Evolutionary conservation across 2,888 invertebrate genomes (phyloP).

Genomic region (Shargacucullia verbasci): DNA sequence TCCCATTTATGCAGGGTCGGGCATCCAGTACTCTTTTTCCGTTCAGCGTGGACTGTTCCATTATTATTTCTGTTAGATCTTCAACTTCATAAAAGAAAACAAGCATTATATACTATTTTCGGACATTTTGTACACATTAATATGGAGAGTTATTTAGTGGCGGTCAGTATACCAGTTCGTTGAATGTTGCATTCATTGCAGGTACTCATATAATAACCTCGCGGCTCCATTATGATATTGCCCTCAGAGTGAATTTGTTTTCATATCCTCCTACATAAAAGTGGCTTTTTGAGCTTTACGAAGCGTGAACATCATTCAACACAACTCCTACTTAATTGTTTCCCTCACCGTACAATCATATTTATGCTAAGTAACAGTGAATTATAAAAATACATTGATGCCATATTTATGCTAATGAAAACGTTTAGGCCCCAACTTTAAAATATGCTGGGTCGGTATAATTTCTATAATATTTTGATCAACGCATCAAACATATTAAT

Average conservation of each 20-base stretch:
- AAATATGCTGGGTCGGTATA: background rate
- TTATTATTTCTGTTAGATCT: no score
- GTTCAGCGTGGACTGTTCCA: no score
- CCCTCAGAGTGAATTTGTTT: conserved; percentile 85
- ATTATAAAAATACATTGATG: conserved; percentile 8
- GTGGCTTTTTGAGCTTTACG: conserved; percentile 73
- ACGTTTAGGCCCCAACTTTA: background rate
- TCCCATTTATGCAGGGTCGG: no score
- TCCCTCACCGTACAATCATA: conserved; percentile 45
- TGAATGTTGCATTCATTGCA: conserved; percentile 41
- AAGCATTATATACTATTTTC: no score
- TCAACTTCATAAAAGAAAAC: no score
- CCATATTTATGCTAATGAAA: conserved; percentile 4
- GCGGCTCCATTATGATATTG: conserved; percentile 87
- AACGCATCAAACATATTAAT: no score
- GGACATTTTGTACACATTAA: background rate
- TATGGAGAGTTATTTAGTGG: conserved; percentile 8
- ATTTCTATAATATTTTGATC: no score
- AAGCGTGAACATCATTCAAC: conserved; percentile 70
- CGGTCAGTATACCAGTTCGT: conserved; percentile 37
- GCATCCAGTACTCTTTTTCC: no score
- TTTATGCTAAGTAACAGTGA: conserved; percentile 35
- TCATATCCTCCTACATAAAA: conserved; percentile 76
- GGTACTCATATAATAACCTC: conserved; percentile 74
- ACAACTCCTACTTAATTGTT: conserved; percentile 45